Evolutionary conservation across 2,888 invertebrate genomes (phyloP).

Genomic region (Sisyra terminalis): DNA sequence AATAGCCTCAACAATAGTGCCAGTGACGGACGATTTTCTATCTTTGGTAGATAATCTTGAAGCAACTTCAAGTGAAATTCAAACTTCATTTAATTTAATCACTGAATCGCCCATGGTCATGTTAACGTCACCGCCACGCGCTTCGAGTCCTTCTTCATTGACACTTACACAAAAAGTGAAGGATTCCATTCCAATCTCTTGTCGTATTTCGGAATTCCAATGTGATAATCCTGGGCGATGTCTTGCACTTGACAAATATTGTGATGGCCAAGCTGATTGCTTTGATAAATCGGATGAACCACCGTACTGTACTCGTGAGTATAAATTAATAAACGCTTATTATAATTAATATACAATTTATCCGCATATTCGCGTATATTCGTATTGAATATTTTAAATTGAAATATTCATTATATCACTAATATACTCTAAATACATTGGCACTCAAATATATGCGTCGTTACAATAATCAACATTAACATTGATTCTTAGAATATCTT

Average conservation of each 20-base stretch:
- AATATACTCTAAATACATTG: too few relatives aligned
- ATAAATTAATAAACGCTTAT: constrained; percentile 5
- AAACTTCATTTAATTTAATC: background rate
- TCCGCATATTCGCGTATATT: too few relatives aligned
- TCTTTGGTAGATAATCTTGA: too few relatives aligned
- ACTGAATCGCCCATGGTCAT: background rate
- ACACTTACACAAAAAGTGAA: background rate
- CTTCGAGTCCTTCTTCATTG: background rate
- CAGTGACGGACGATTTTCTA: too few relatives aligned
- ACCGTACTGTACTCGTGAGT: constrained; percentile 62
- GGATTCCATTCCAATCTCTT: background rate
- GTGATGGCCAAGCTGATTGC: constrained; percentile 63
- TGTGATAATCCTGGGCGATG: constrained; percentile 26
- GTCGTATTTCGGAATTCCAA: constrained; percentile 5
- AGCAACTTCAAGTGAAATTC: too few relatives aligned
- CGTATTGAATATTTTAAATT: too few relatives aligned
- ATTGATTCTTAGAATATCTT: too few relatives aligned
- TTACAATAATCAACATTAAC: too few relatives aligned
- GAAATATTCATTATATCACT: too few relatives aligned
- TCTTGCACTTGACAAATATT: constrained; percentile 55
- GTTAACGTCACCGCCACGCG: background rate
- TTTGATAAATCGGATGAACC: constrained; percentile 64
- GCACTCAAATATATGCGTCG: too few relatives aligned
- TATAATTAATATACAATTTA: too few relatives aligned
- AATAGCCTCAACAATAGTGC: background rate